These are phyloP conservation scores for Alosa sapidissima DNA, from an alignment of 2,797 vertebrate species.

Conservation along the genomic window DNA sequence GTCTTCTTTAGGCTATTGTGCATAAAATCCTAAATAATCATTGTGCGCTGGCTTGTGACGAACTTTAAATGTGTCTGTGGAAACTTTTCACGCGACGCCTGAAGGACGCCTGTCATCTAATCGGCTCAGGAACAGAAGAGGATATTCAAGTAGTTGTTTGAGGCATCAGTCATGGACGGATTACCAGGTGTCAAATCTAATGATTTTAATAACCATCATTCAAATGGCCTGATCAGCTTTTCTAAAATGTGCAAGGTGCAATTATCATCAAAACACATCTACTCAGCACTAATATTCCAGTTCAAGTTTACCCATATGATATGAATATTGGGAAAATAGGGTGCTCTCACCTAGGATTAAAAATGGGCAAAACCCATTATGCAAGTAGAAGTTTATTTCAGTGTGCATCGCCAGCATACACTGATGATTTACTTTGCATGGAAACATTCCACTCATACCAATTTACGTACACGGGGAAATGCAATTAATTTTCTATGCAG, in stretches of 20 bases:
- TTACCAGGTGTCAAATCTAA: background rate
- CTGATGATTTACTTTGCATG: background rate
- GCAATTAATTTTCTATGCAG: background rate
- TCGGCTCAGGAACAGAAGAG: background rate
- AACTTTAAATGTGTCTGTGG: background rate
- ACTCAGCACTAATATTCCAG: background rate
- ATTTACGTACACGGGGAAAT: background rate
- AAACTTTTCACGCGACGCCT: background rate
- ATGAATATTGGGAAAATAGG: background rate
- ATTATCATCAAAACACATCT: background rate
- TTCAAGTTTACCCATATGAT: background rate
- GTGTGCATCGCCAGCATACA: background rate
- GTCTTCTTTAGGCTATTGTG: background rate
- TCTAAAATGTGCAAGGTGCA: background rate
- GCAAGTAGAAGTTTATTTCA: background rate
- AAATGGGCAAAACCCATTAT: background rate
- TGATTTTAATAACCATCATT: background rate
- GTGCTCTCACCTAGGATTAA: background rate
- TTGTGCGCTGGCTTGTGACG: background rate
- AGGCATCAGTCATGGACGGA: background rate
- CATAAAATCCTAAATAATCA: background rate
- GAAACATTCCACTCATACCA: background rate
- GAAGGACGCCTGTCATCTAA: background rate
- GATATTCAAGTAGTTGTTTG: background rate
- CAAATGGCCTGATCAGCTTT: constrained; percentile 1